Base-by-base conservation (phyloP, 2,888 invertebrate species). In the Latrodectus elegans region DNA sequence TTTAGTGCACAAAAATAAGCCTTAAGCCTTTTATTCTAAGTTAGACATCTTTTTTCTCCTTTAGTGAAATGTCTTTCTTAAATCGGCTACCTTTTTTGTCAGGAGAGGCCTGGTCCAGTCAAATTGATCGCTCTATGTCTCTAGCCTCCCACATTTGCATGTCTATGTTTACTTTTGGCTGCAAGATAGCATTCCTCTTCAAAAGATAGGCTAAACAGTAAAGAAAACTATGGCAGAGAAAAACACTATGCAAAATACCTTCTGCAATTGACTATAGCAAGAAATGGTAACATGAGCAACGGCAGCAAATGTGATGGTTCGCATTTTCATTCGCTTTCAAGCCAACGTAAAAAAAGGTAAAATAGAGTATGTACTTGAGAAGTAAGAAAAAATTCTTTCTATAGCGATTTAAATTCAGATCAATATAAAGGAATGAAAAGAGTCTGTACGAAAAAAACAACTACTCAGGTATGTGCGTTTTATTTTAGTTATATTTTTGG, bases 71-170 rank as follows among this genome's bases (percentile, higher is more conserved):
- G 17, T 77, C 78, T 26, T 64, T 72, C 53, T 65, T 67, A 84
- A 78, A 84, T 78, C 73, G 78, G 67, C 71, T 75, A 60, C 75
- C 75, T 67, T 38, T 81, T 82, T 75, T 60, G 52, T 55, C 75
- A 70, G 73, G 67, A 82, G 75, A 22, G 67, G 52, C 74, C 70
- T 82, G 75, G 82, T 82, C 82, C 70, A 55, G 52, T 75, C 15
- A 60, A 65, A 70, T 75, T 22, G 68, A 74, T 60, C 67, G 53
- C 38, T 71, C 52, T 72, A 71, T 22, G 49, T n/a, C 82, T 70
- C 60, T 49, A 75, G 64, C 52, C 68, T 55, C 84, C 67, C 67
- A 71, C 67, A 82, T 82, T 82, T 82, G 67, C 84, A 84, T 84
- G 78, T 77, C 77, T 78, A 73, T 77, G 84, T 70, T 65, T 76